A percentile compares a stretch with the other conserved stretches of the same genome.
Conservation (phyloP, 2,113 vertebrate species). For the Malurus cyaneus region DNA sequence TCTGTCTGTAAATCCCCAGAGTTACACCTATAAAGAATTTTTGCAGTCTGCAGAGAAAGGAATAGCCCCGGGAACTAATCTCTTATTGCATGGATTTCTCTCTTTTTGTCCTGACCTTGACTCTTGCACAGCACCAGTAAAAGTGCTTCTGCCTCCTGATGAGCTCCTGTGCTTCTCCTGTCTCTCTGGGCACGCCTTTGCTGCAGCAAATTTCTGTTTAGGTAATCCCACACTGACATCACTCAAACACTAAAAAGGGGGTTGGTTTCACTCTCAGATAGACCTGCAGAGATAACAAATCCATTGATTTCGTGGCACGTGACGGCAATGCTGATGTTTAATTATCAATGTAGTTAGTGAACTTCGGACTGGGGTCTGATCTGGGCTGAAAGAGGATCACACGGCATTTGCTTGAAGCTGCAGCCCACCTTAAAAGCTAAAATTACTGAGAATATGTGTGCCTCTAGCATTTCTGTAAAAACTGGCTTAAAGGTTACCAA, state of each 20-base stretch:
- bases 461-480: background rate
- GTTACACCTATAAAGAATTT: slow-evolving; percentile 30
- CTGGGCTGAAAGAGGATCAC: background rate
- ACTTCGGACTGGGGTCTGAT: background rate
- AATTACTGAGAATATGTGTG: background rate
- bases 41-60: slow-evolving; percentile 40
- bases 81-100: background rate
- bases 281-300: background rate
- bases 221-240: background rate
- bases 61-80: slow-evolving; percentile 43
- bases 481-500: background rate
- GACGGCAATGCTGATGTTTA: background rate
- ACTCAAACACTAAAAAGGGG: background rate
- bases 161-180: background rate
- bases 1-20: slow-evolving; percentile 47
- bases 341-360: background rate
- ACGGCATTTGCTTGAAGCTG: background rate
- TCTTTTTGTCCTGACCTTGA: slow-evolving; percentile 59
- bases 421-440: background rate
- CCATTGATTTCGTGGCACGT: background rate
- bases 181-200: background rate
- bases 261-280: background rate
- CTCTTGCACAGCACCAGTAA: background rate
- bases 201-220: background rate
- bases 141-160: background rate